Evolutionary conservation across 2,797 vertebrate species (phyloP), one percentile per base, ranked within the genome.

Genomic region (Sphaeramia orbicularis): DNA sequence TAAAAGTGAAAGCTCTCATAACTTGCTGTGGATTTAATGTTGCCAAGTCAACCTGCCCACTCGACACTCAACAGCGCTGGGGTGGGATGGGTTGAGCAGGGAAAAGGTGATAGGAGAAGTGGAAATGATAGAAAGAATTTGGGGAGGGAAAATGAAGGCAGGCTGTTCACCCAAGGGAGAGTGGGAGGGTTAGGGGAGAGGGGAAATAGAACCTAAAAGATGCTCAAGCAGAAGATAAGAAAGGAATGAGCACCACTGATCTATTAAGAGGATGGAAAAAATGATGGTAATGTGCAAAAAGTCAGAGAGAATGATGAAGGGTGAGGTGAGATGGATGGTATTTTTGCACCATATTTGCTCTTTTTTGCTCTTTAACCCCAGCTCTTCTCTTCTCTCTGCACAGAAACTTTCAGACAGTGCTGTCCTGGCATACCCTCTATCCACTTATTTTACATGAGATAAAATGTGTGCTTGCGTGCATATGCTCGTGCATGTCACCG

Each of bases 1-100:
- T 86, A 65, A 68, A 86, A 80, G 78, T 83, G 84, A 80, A 87
- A 83, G 84, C 88, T 89, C 88, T 86, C 71, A 76, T 81, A 81
- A 75, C 80, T 82, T n/a, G 66, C 81, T 81, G 74, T 61, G 73
- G 59, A 84, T 88, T 76, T 74, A 82, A 78, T 79, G 87, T 85
- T 89, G 87, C 80, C 80, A 86, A 87, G 86, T 90, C 86, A 89
- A 82, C 81, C 81, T 91, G 80, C 88, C 89, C 87, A 92, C 88
- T 91, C 87, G 62, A 76, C 85, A 88, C 85, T 90, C 83, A 76
- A 81, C 82, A 77, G 71, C 71, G 12, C 75, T 62, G 65, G 69
- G 76, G 86, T 72, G 86, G 86, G 80, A 71, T 78, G 71, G 71
- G 79, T 71, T 85, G 83, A 81, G 83, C 81, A 76, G 68, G 65